phyloP scores from a whole-genome alignment of 2,797 vertebrate species.

The Muscicapa comitata region DNA sequence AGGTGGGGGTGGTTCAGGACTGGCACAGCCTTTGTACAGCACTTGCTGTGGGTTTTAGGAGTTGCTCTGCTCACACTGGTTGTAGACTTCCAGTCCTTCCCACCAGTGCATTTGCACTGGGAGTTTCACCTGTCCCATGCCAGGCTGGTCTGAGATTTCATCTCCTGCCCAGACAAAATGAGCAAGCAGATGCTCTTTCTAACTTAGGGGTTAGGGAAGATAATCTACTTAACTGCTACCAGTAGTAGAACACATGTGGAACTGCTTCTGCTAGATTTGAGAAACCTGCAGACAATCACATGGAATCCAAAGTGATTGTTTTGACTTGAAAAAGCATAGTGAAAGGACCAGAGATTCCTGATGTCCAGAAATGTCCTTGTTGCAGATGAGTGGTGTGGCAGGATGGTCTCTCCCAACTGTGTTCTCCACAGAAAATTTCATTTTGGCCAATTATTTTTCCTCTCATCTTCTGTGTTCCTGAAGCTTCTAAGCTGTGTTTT shows the following conservation, averaged over 20 bases:
- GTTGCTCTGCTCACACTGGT: not conserved
- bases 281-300: not conserved
- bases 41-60: not conserved
- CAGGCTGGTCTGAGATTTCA: not conserved
- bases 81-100: not conserved
- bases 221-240: not conserved
- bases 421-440: not conserved
- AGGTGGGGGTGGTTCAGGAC: not conserved
- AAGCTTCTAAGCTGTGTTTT: not conserved
- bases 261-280: not conserved
- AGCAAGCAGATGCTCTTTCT: not conserved
- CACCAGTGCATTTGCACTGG: not conserved
- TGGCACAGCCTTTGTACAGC: not conserved
- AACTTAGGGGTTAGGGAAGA: not conserved
- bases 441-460: not conserved
- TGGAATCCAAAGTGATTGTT: not conserved
- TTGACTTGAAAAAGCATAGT: not conserved
- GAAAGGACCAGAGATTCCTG: not conserved
- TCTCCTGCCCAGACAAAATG: not conserved
- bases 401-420: not conserved
- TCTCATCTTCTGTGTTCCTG: not conserved
- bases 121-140: not conserved
- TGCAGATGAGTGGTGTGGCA: not conserved
- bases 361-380: not conserved
- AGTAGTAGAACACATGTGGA: not conserved